These are phyloP conservation scores for Petrocephalus microphthalmus DNA, from an alignment of 2,113 vertebrate species.

Conservation along the genomic window DNA sequence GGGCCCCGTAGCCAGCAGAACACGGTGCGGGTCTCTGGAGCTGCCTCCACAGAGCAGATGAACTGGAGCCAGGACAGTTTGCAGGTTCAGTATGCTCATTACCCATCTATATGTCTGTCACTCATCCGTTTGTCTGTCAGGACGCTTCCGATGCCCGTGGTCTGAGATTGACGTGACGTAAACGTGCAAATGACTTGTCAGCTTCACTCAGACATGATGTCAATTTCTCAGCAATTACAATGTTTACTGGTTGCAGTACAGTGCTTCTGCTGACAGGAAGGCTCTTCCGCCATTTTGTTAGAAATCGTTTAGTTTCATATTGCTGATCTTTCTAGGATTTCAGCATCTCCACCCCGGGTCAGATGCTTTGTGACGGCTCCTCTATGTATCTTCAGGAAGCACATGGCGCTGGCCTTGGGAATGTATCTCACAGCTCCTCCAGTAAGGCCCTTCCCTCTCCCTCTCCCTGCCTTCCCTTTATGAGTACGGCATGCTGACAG, in stretches of 20 bases:
- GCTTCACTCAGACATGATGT: neutral
- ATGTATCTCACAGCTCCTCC: neutral
- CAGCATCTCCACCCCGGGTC: neutral
- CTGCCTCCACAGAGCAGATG: conserved; percentile 25
- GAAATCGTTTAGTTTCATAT: neutral
- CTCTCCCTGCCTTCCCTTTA: neutral
- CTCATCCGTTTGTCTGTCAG: neutral
- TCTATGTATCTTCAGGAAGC: neutral
- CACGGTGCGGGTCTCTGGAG: conserved; percentile 47
- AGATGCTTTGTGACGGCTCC: neutral
- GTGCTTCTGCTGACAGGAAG: neutral
- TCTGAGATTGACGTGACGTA: neutral
- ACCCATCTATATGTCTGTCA: neutral
- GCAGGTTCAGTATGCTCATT: neutral
- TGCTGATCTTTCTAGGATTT: neutral
- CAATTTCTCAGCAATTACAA: neutral
- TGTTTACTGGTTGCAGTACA: neutral
- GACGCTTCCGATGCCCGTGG: neutral
- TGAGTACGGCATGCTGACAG: neutral
- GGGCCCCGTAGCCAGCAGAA: conserved; percentile 3
- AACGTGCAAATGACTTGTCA: neutral
- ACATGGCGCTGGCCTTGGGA: neutral
- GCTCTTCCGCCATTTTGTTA: neutral
- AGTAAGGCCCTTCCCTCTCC: neutral
- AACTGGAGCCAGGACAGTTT: neutral